Conservation (phyloP, 2,113 vertebrate species). For the Psettodes erumei region DNA sequence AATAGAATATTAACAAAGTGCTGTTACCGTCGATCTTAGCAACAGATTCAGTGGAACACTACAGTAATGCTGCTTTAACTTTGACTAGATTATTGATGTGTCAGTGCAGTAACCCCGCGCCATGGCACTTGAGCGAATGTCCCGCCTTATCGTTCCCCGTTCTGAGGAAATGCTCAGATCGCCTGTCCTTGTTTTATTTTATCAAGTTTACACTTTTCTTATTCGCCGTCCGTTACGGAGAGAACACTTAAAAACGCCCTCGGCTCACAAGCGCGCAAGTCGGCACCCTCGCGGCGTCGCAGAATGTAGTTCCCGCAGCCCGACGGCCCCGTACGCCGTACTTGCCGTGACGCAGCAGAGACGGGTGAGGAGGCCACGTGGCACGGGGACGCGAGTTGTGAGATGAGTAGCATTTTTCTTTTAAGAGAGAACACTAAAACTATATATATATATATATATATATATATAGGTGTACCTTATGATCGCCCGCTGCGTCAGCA, state of each 20-base stretch:
- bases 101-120: slow-evolving; percentile 43
- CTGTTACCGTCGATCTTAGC: slow-evolving; percentile 45
- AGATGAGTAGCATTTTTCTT: slow-evolving; percentile 51
- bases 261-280: no score
- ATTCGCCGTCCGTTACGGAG: no score
- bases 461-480: slow-evolving; percentile 23
- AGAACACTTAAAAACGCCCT: no score
- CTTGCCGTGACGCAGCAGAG: no score
- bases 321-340: no score
- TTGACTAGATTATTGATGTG: slow-evolving; percentile 49
- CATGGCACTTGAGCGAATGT: slow-evolving; percentile 13
- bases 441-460: slow-evolving; percentile 1
- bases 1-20: slow-evolving; percentile 43
- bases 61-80: slow-evolving; percentile 74
- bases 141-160: not conserved
- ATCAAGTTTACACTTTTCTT: slow-evolving; percentile 45
- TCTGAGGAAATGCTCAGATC: slow-evolving; percentile 1
- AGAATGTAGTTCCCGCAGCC: slow-evolving; percentile 36
- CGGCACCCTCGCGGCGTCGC: no score
- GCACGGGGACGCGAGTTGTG: slow-evolving; percentile 35
- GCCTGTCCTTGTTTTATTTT: not conserved
- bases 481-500: slow-evolving; percentile 27
- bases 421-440: slow-evolving; percentile 38
- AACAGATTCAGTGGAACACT: slow-evolving; percentile 55
- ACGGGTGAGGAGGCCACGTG: no score